Evolutionary conservation across 23 tunicate genomes (phyloP), one percentile per base, ranked within the genome.

Genomic region (Halocynthia roretzi): DNA sequence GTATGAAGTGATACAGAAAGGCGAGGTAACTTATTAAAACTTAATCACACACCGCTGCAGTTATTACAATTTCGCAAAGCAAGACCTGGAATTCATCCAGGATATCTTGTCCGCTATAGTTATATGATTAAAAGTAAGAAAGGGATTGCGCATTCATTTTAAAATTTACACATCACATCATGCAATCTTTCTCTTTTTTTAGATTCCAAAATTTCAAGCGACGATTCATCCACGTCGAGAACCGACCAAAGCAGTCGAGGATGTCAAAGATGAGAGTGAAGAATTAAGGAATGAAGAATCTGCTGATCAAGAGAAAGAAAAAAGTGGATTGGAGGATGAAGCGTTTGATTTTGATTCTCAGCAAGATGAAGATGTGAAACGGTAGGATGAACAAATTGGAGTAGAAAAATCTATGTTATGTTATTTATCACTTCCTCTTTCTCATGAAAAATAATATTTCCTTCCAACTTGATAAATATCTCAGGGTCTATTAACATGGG

Each of bases 341-440:
- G 98, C 86, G 54, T 92, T 92, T 82, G 98, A 92, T 67, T 92
- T 92, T 82, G 98, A 92, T 66, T 81, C 98, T 6, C 92, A 92
- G 75, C 63, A 81, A 23, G 82, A 70, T 10, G 87, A 82, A 54
- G 19, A 84, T 54, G 85, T 86, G 20, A 92, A 92, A 82, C 82
- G 74, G 96, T 84, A 55, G 1, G 50, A 9, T n/a, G 10, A 63
- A n/a, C 5, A 7, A 17, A 22, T 77, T 40, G 40, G 15, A 54
- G 14, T 51, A 56, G 19, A 52, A 56, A 56, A 72, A 7, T 40
- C n/a, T 10, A 60, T 60, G 64, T 57, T 57, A 57, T 57, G 14
- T 57, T 57, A 11, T 57, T 57, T 12, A 12, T 57, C 62, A 57
- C 12, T 57, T 57, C 14, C 12, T 14, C 62, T 14, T n/a, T n/a